phyloP scores from a whole-genome alignment of 2,888 invertebrate species.

The Drosophila algonquin region DNA sequence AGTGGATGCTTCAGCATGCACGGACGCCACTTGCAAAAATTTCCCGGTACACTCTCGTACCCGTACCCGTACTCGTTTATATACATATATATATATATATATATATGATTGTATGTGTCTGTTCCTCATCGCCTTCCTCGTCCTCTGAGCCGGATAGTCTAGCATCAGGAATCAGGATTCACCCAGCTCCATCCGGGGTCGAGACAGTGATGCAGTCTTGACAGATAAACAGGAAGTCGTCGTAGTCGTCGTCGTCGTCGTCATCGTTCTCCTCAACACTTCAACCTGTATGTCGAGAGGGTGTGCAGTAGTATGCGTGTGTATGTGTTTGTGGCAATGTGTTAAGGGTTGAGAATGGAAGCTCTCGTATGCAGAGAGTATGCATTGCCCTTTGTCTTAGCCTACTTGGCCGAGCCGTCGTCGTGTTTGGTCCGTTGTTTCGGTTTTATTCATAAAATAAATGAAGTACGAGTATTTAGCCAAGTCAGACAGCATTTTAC shows the following conservation, averaged over 20 bases:
- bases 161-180: slow-evolving; percentile 36
- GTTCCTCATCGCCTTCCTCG: slow-evolving; percentile 1
- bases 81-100: not conserved
- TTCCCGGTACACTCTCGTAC: not conserved
- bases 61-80: not conserved
- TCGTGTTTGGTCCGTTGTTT: slow-evolving; percentile 44
- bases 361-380: slow-evolving; percentile 14
- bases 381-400: slow-evolving; percentile 22
- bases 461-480: slow-evolving; percentile 76
- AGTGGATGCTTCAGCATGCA: slow-evolving; percentile 80
- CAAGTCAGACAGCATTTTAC: slow-evolving; percentile 51
- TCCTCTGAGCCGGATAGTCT: slow-evolving; percentile 17
- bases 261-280: slow-evolving; percentile 61
- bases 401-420: slow-evolving; percentile 24
- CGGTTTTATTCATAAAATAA: slow-evolving; percentile 77
- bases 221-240: slow-evolving; percentile 76
- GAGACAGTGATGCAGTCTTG: slow-evolving; percentile 60
- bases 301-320: slow-evolving; percentile 30
- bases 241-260: slow-evolving; percentile 57
- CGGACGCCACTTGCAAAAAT: slow-evolving; percentile 69
- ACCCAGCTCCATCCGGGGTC: slow-evolving; percentile 34
- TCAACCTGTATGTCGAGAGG: slow-evolving; percentile 73
- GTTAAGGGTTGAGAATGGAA: not conserved
- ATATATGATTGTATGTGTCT: not conserved
- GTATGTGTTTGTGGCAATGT: slow-evolving; percentile 4